Base-by-base conservation (phyloP, 2,888 invertebrate species). In the Danaus chrysippus region DNA sequence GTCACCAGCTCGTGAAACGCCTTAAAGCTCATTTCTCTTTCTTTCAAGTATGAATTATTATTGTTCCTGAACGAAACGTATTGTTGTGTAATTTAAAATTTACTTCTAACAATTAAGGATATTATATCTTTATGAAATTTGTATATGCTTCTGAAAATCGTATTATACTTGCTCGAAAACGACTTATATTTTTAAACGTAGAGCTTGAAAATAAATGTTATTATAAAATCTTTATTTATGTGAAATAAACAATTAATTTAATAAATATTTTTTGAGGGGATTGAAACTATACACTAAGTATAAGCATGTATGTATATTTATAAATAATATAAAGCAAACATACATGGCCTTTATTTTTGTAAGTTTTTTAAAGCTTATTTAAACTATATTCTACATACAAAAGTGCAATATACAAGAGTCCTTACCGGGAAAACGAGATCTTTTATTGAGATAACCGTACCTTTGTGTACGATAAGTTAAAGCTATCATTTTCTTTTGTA, bases 1-100 rank as follows among this genome's bases (percentile, higher is more conserved):
- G 81, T 49, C 13, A 10, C 15, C 75, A 79, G 77, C 79, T 71
- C 72, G 72, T 76, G 70, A 73, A 79, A 73, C 77, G 75, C 76
- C 83, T 80, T 79, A 79, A 76, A 82, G 76, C 76, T 75, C 77
- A 79, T 79, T 84, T 77, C 74, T 79, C 81, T 81, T 78, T 79
- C n/a, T n/a, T n/a, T 78, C 76, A 82, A 81, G 79, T 79, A 81
- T 73, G 76, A 80, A 76, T 78, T 77, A 80, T 23, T 76, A 68
- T 72, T 61, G 54, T 17, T 54, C 41, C n/a, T n/a, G n/a, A 42
- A 12, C 12, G 52, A 58, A 49, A 49, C 56, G 62, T 58, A 67
- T 56, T 65, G 62, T 62, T 56, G 63, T 54, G 49, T 13, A 49
- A 15, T 49, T 49, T 10, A 12, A 34, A 55, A 55, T n/a, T 13